These are phyloP conservation scores for Suncus etruscus DNA, from an alignment of 2,113 vertebrate genomes.

Conservation along the genomic window DNA sequence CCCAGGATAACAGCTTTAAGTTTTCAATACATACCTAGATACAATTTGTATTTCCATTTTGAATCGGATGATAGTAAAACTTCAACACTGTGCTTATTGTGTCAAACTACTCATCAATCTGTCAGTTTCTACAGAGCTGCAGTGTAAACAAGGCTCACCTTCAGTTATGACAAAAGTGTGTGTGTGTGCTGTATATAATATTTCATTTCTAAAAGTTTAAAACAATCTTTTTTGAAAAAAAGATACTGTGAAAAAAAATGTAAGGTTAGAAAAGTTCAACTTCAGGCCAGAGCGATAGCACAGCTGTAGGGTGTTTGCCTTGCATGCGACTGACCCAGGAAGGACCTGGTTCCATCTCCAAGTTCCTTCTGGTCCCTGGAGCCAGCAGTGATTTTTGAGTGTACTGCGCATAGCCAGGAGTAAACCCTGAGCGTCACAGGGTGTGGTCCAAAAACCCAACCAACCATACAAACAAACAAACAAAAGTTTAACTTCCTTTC, in stretches of 20 bases:
- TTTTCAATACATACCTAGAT: conserved; percentile 22
- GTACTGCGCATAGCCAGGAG: no score
- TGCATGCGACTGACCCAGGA: no score
- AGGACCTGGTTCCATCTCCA: no score
- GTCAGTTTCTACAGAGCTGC: conserved; percentile 27
- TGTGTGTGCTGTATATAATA: background rate
- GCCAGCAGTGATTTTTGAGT: no score
- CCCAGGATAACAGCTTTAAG: conserved; percentile 2
- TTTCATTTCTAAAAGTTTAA: conserved; percentile 50
- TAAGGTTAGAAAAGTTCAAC: conserved; percentile 39
- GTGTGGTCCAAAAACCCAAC: no score
- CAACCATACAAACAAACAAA: no score
- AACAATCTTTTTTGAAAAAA: conserved; percentile 24
- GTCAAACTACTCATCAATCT: background rate
- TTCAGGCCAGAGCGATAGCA: background rate
- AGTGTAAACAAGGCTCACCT: conserved; percentile 10
- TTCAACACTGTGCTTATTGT: conserved; percentile 23
- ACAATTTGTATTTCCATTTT: conserved; percentile 49
- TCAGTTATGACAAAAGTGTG: background rate
- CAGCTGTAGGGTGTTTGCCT: no score
- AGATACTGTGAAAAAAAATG: background rate
- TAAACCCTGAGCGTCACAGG: no score
- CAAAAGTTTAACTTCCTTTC: conserved; percentile 44
- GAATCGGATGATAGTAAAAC: conserved; percentile 30
- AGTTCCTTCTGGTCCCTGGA: no score